Base-by-base conservation (phyloP, 2,888 invertebrate genomes). In the Drosophila meridiana region DNA sequence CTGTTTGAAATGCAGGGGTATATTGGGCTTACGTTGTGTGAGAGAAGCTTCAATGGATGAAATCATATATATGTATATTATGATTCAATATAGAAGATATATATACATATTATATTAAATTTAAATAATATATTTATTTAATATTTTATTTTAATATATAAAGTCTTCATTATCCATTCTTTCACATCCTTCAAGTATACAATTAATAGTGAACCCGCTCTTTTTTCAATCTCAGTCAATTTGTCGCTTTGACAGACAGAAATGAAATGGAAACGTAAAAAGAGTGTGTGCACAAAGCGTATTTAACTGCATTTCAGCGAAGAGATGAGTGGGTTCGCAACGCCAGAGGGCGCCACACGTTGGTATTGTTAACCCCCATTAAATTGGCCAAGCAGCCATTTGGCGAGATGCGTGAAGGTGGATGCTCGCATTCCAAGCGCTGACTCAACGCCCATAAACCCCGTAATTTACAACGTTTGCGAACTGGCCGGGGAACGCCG, bases 401-500 rank as follows among this genome's bases (percentile, higher is more conserved):
- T 67, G 59, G 68, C 48, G 26, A 55, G 42, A 28, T 34, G 58
- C n/a, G 58, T 28, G 47, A 58, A 32, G 48, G 20, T 53, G 66
- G 38, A 14, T 56, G 52, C 30, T 59, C 48, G 58, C 80, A 82
- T 78, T 65, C 78, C 77, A 62, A 7, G 34, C 47, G 59, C 76
- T 83, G 89, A 83, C 69, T 83, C 83, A 83, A 65, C 58, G 40
- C 28, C 47, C 59, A 66, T 83, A 83, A 86, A 76, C 48, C 66
- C 36, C 65, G 66, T 70, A 85, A 79, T 87, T 85, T 83, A 86
- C 87, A 66, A 65, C 81, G 64, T 43, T 45, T 11, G 20, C 7
- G n/a, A 26, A 42, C 26, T 26, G 45, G 38, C 4, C 4, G n/a
- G 43, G 60, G 47, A 34, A 69, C 11, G 40, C 13, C 14, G 26